These are phyloP conservation scores for Xestia ashworthii DNA, from an alignment of 2,888 invertebrate genomes.

Conservation along the genomic window DNA sequence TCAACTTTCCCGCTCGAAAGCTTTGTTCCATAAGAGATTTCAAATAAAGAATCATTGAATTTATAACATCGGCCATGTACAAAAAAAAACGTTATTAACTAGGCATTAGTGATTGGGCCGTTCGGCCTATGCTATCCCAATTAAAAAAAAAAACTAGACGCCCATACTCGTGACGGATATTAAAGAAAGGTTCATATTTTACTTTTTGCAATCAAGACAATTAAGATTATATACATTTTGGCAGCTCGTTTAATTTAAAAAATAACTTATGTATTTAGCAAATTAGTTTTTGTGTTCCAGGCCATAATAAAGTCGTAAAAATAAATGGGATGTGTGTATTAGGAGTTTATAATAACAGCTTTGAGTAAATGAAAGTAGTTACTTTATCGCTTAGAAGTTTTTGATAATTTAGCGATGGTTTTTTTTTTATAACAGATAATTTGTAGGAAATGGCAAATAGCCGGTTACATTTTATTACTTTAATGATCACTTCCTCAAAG, in stretches of 20 bases:
- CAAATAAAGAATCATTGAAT: background rate
- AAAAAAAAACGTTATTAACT: conserved; percentile 8
- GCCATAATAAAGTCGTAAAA: conserved; percentile 46
- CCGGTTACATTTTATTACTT: background rate
- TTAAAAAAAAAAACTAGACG: conserved; percentile 36
- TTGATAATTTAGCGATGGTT: background rate
- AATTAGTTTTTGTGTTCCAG: conserved; percentile 35
- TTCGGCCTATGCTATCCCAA: conserved; percentile 10
- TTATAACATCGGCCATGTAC: background rate
- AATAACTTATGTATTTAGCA: conserved; percentile 30
- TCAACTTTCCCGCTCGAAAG: background rate
- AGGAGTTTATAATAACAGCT: conserved; percentile 11
- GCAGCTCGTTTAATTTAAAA: conserved; percentile 41
- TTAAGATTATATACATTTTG: conserved; percentile 48
- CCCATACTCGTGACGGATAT: conserved; percentile 46
- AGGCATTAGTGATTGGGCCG: background rate
- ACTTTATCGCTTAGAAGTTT: conserved; percentile 10
- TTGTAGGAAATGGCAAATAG: background rate
- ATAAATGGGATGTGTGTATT: conserved; percentile 40
- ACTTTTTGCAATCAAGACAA: conserved; percentile 22
- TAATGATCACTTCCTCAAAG: background rate
- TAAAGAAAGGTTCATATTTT: conserved; percentile 35
- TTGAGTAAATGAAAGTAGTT: conserved; percentile 25
- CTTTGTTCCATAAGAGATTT: background rate
- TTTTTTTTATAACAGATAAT: background rate